Base-by-base conservation (phyloP, 1,140 invertebrate genomes). In the Ooceraea biroi region DNA sequence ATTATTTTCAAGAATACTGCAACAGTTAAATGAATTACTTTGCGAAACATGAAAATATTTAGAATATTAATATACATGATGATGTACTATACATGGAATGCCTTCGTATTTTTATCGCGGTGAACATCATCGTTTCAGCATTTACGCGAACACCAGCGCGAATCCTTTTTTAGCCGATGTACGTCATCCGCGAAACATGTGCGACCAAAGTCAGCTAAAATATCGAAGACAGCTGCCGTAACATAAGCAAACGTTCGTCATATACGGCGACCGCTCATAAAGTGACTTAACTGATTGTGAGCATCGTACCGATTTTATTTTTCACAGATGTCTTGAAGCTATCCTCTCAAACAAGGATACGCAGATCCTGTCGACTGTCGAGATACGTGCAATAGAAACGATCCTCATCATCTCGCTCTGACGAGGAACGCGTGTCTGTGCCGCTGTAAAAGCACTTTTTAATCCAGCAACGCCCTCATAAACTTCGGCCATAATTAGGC, bases 151-250 rank as follows among this genome's bases (percentile, higher is more conserved):
- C 73, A 27, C 12, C 27, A 58, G 25, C 46, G 46, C 19, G 48
- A 80, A 74, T 66, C 30, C 55, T 83, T 84, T 87, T 87, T 88
- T 87, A 41, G 68, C 48, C 36, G 11, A 41, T 65, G 65, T 52
- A 55, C 73, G 22, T 50, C 68, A 83, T 19, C 69, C 69, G 36
- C 41, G 36, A 50, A 73, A 78, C 85, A 87, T 55, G 69, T 87
- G 69, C 44, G 55, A 68, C 25, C 60, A 68, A 46, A 50, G 58
- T 58, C 72, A 48, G 85, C 78, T 84, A 68, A 87, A 86, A 84
- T 84, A 88, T 88, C 55, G 82, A 25, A 25, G 48, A 73, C 86
- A 87, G 86, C 85, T 88, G 86, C 48, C 57, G 11, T 55, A 46
- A 66, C 55, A 36, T 84, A 88, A 88, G 86, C 86, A 82, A 36